Percentiles rank a stretch among this genome's conserved stretches.
Conservation (phyloP, 2,113 vertebrate species). For the Thomomys bottae region DNA sequence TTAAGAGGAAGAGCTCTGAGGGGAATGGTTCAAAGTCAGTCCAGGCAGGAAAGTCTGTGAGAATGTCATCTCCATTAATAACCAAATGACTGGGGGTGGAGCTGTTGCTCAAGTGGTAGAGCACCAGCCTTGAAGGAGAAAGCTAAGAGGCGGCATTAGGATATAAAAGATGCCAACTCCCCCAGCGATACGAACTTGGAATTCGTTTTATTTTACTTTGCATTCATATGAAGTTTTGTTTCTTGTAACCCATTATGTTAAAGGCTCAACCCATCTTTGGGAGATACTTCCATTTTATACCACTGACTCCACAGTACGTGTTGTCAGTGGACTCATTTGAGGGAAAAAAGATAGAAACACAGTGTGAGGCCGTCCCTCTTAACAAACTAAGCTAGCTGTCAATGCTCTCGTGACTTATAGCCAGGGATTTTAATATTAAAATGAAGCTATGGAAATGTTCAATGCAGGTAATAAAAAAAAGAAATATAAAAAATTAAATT, state of each 20-base stretch:
- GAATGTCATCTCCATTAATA: too few species aligned
- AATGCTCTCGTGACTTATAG: background rate
- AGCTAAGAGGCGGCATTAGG: too few species aligned
- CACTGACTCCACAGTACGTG: background rate
- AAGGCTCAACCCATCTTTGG: constrained; percentile 45
- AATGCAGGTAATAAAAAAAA: background rate
- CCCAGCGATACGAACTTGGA: background rate
- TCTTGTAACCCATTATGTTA: constrained; percentile 59
- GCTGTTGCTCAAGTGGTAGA: too few species aligned
- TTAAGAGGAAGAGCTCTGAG: too few species aligned
- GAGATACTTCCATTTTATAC: constrained; percentile 44
- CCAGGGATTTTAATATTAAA: constrained; percentile 13
- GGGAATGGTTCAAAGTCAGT: too few species aligned
- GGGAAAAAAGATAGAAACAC: background rate
- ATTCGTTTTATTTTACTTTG: background rate
- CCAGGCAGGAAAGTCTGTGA: too few species aligned
- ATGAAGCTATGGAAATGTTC: background rate
- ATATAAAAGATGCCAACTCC: too few species aligned
- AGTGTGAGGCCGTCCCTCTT: background rate
- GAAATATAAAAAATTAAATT: background rate
- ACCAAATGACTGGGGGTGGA: too few species aligned
- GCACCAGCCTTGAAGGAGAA: too few species aligned
- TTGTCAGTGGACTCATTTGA: background rate
- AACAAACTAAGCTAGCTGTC: background rate
- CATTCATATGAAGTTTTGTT: constrained; percentile 21